phyloP scores from a whole-genome alignment of 2,797 vertebrate genomes.

The Chaetodon trifasciatus region DNA sequence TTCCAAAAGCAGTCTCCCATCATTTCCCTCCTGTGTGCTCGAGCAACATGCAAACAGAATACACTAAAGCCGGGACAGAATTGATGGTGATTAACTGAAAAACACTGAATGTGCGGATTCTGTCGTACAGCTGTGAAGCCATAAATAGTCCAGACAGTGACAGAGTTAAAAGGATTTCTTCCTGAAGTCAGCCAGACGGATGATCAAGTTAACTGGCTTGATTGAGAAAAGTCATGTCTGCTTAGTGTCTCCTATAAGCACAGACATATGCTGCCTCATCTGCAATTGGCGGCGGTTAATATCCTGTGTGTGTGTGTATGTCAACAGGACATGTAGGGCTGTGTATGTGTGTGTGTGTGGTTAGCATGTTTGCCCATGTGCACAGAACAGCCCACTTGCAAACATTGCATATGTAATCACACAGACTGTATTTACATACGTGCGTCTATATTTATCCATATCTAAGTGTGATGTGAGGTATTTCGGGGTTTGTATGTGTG shows the following conservation, averaged over 20 bases:
- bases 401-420: conserved; percentile 31
- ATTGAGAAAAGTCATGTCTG: conserved; percentile 68
- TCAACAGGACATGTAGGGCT: not conserved
- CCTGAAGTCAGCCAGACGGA: conserved; percentile 56
- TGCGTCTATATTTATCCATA: conserved; percentile 15
- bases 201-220: conserved; percentile 67
- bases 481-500: not conserved
- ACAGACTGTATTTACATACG: not conserved
- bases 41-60: conserved; percentile 6
- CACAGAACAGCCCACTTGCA: not conserved
- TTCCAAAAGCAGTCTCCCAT: conserved; percentile 29
- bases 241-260: conserved; percentile 62
- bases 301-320: conserved; percentile 8
- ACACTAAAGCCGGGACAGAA: not conserved
- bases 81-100: conserved; percentile 6
- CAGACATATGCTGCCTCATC: conserved; percentile 60
- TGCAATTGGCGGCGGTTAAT: conserved; percentile 39
- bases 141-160: conserved; percentile 17
- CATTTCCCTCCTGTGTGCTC: conserved; percentile 11
- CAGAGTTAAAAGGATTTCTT: conserved; percentile 56
- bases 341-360: not conserved
- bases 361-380: conserved; percentile 37
- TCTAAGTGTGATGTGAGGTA: not conserved
- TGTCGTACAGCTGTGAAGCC: not conserved
- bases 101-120: conserved; percentile 10